Conservation (phyloP, 2,113 vertebrate genomes). For the Nanorana parkeri region DNA sequence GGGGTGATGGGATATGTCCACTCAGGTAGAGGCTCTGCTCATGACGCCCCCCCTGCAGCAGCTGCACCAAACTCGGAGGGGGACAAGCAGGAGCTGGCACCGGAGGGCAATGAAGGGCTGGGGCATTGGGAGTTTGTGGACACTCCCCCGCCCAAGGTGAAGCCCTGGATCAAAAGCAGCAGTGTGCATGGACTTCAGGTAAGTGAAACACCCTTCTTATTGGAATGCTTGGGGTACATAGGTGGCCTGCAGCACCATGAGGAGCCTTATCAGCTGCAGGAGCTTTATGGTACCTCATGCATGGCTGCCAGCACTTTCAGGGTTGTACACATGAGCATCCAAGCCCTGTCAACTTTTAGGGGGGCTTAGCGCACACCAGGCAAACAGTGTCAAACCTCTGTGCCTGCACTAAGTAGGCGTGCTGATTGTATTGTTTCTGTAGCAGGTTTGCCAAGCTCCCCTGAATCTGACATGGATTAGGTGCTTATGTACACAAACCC, state of each 20-base stretch:
- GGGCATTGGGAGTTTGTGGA: conserved; percentile 84
- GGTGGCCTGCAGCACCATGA: too few relatives aligned
- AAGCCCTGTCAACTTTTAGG: too few relatives aligned
- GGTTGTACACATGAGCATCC: too few relatives aligned
- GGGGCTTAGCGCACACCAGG: too few relatives aligned
- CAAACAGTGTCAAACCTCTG: too few relatives aligned
- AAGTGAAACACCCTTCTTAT: conserved; percentile 53
- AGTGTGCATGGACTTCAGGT: conserved; percentile 87
- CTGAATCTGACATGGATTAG: too few relatives aligned
- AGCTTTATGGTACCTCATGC: not conserved
- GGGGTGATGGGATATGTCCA: conserved; percentile 84
- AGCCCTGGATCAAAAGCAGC: conserved; percentile 91
- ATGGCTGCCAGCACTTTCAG: too few relatives aligned
- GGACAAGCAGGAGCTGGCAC: conserved; percentile 62
- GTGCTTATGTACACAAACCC: too few relatives aligned
- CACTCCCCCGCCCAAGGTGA: conserved; percentile 94
- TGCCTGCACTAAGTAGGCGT: too few relatives aligned
- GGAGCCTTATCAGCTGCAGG: not conserved
- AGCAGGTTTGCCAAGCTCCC: too few relatives aligned
- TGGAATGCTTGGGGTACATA: not conserved
- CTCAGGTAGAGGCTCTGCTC: conserved; percentile 93
- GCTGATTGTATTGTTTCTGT: too few relatives aligned
- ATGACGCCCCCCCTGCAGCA: conserved; percentile 76
- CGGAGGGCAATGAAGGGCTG: conserved; percentile 63
- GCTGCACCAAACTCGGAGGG: conserved; percentile 65